Percentiles rank a stretch among this genome's conserved stretches.
Evolutionary conservation across 2,113 vertebrate species (phyloP).

Genomic region (Genyomyrus donnyi): DNA sequence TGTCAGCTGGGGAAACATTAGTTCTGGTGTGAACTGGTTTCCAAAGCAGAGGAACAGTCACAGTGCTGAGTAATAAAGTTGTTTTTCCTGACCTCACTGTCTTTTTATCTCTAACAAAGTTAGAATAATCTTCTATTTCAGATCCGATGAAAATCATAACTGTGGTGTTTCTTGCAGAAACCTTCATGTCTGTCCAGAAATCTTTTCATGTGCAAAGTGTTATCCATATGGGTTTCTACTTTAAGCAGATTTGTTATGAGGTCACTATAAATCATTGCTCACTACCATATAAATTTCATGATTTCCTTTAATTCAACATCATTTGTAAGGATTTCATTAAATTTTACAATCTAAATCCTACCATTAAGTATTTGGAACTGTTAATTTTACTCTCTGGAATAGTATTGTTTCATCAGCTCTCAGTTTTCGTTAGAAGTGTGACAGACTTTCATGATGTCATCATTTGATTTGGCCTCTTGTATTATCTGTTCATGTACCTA

Average conservation of each 20-base stretch:
- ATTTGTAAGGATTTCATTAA: not conserved
- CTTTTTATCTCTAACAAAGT: constrained; percentile 30
- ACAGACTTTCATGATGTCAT: not conserved
- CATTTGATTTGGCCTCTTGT: not conserved
- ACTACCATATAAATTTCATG: not conserved
- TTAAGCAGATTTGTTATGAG: constrained; percentile 11
- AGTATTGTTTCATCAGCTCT: not conserved
- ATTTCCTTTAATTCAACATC: not conserved
- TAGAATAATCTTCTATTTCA: constrained; percentile 1
- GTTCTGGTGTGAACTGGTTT: constrained; percentile 29
- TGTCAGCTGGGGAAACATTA: constrained; percentile 24
- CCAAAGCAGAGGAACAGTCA: constrained; percentile 24
- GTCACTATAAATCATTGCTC: constrained; percentile 14
- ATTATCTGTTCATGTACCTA: not conserved
- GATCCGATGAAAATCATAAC: not conserved
- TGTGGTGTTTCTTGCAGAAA: not conserved
- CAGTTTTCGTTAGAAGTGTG: not conserved
- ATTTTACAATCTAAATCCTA: not conserved
- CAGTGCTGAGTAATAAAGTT: constrained; percentile 31
- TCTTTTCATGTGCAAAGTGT: constrained; percentile 17
- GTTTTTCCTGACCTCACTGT: constrained; percentile 24
- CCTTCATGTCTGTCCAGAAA: constrained; percentile 1
- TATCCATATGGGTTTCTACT: constrained; percentile 5
- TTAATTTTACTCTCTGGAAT: not conserved
- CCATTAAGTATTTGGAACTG: not conserved